These are phyloP conservation scores for Euura saliciscinereae DNA, from an alignment of 1,140 invertebrate genomes.

Conservation along the genomic window DNA sequence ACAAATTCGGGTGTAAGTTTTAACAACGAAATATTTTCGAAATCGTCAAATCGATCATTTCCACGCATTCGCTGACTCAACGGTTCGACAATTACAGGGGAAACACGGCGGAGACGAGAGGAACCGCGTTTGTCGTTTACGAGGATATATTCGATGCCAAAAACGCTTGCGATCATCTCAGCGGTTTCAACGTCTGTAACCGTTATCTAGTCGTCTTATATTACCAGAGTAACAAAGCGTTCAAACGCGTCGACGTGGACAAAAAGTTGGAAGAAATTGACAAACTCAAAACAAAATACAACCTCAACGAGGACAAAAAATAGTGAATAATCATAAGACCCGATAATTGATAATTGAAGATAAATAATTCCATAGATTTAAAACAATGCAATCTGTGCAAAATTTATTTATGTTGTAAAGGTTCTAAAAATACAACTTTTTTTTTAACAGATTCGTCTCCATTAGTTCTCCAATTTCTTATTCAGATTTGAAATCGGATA, in stretches of 20 bases:
- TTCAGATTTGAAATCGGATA: too few species aligned
- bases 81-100: slow-evolving; percentile 71
- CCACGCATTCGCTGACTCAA: slow-evolving; percentile 17
- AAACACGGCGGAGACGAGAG: slow-evolving; percentile 96
- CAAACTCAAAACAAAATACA: slow-evolving; percentile 95
- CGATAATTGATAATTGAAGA: too few species aligned
- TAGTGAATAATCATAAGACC: background rate
- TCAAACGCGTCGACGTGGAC: slow-evolving; percentile 95
- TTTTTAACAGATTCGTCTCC: too few species aligned
- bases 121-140: slow-evolving; percentile 99
- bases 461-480: too few species aligned
- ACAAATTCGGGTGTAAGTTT: slow-evolving; percentile 96
- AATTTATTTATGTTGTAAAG: too few species aligned
- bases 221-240: slow-evolving; percentile 94
- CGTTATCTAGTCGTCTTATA: slow-evolving; percentile 97
- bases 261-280: slow-evolving; percentile 98
- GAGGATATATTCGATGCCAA: slow-evolving; percentile 99
- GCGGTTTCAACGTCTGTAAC: slow-evolving; percentile 99
- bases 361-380: too few species aligned
- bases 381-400: too few species aligned
- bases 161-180: slow-evolving; percentile 99
- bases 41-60: slow-evolving; percentile 17
- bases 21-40: background rate
- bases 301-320: slow-evolving; percentile 65
- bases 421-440: too few species aligned